A percentile compares a stretch with the other conserved stretches of the same genome.
Evolutionary conservation across 2,113 vertebrate species (phyloP).

Genomic region (Aspidoscelis tigris): DNA sequence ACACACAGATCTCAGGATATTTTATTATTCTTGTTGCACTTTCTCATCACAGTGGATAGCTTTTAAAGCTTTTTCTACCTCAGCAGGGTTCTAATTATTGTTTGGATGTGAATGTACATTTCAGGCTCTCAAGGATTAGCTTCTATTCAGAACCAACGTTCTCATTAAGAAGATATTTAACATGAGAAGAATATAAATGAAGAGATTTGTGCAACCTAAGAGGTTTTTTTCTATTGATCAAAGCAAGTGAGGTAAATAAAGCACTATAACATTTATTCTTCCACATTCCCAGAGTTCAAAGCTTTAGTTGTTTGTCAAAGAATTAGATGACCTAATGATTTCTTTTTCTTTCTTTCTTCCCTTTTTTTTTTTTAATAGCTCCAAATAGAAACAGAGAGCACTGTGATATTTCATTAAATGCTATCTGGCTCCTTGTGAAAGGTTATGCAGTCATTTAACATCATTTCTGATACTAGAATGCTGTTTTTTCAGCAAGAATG

Average conservation of each 20-base stretch:
- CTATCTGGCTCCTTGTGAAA: conserved; percentile 6
- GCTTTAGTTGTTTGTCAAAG: conserved; percentile 15
- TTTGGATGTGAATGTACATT: conserved; percentile 35
- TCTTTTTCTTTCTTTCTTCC: conserved; percentile 11
- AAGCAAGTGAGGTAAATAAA: conserved; percentile 48
- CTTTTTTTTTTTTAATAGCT: conserved; percentile 27
- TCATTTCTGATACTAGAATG: not conserved
- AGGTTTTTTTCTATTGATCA: conserved; percentile 50
- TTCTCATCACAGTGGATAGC: not conserved
- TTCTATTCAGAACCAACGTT: conserved; percentile 63
- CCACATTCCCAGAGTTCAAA: conserved; percentile 21
- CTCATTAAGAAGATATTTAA: conserved; percentile 55
- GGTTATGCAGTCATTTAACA: fast-evolving
- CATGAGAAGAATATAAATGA: conserved; percentile 68
- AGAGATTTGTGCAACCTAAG: conserved; percentile 41
- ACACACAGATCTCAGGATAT: not conserved
- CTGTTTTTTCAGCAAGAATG: conserved; percentile 5
- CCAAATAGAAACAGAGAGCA: not conserved
- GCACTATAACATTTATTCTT: conserved; percentile 33
- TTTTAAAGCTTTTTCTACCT: conserved; percentile 38
- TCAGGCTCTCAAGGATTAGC: conserved; percentile 56
- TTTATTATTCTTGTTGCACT: conserved; percentile 30
- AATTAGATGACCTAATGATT: conserved; percentile 20
- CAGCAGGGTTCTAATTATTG: conserved; percentile 57
- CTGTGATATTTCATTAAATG: not conserved